Evolutionary conservation across 2,113 vertebrate species (phyloP), one percentile per base, ranked within the genome.

Genomic region (Steatornis caripensis): DNA sequence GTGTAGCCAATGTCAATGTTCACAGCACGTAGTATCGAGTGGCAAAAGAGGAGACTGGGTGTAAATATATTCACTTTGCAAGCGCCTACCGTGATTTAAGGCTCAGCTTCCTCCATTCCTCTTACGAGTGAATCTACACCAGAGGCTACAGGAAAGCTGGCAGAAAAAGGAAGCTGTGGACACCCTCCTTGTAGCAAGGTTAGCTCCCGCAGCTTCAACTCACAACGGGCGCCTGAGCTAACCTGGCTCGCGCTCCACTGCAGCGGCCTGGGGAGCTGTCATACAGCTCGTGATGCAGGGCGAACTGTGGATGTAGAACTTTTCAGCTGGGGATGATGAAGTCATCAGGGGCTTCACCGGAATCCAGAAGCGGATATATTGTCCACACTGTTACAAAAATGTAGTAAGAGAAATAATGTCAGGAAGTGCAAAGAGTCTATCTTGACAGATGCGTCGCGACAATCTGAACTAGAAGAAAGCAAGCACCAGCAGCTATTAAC

Each of bases 361-460:
- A 60, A 61, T 54, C 75, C 54, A 39, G 21, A 24, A 17, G 51
- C 3, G 1, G 18, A 53, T 45, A 15, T n/a, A n/a, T 12, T 60
- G 68, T 15, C 26, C 29, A 22, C 22, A 7, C 30, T 30, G 61
- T 6, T 46, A 66, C 68, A 48, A 66, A 60, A 60, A n/a, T 5
- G 20, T 26, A 62, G 43, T 10, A 58, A 34, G 34, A 79, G 34
- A 72, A 66, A 72, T 41, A 32, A 48, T 15, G 11, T 22, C 53
- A 61, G 49, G 34, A 79, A 72, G 43, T 20, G 9, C 39, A 21
- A 66, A n/a, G 34, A 53, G 30, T 53, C 72, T 46, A 36, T 39
- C 51, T 48, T 15, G 41, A 22, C 15, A 53, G 41, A 27, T 0
- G 2, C 3, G 0, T 37, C 21, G 57, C 0, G 1, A 8, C 32